Evolutionary conservation across 1,140 invertebrate species (phyloP), one percentile per base, ranked within the genome.

Genomic region (Laupala kohalensis): DNA sequence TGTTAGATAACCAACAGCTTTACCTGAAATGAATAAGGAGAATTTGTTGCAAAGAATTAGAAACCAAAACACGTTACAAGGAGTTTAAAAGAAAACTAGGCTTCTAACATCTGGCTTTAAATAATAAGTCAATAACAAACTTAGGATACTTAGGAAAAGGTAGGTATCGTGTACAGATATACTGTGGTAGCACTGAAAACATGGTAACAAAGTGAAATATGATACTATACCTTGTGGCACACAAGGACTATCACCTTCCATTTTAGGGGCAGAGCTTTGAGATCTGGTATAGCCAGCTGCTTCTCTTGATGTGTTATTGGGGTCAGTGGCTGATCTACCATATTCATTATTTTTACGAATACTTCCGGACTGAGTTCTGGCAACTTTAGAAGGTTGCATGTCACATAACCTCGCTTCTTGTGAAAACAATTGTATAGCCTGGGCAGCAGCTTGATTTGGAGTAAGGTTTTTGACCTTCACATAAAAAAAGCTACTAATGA

Each of bases 401-500:
- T 93, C 91, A 81, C 93, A 96, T 25, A 95, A 83, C 76, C 86
- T 84, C 27, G 92, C 93, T 79, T 94, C 93, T 78, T 90, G 85
- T 63, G 90, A 90, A 78, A 93, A 94, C 66, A 96, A 83, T 76
- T 92, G 89, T 73, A 97, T 88, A 4, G 94, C 94, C 76, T 91
- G 86, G 15, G 90, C 90, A 26, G 94, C 94, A 69, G 94, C 92
- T 82, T 94, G 88, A 85, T 96, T 94, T 74, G 92, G 89, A 25
- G 90, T 88, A 72, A 94, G 82, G 77, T 86, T 89, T 78, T 85
- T 88, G 69, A 87, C 82, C 89, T 91, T 69, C 73, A 78, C 73
- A 77, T 75, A 74, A 72, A 26, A 62, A 19, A 74, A 26, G 27
- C 24, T 3, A 66, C 64, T 66, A 23, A 23, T 25, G 23, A 66